Conservation (phyloP, 2,888 invertebrate genomes). For the Idaea biselata region DNA sequence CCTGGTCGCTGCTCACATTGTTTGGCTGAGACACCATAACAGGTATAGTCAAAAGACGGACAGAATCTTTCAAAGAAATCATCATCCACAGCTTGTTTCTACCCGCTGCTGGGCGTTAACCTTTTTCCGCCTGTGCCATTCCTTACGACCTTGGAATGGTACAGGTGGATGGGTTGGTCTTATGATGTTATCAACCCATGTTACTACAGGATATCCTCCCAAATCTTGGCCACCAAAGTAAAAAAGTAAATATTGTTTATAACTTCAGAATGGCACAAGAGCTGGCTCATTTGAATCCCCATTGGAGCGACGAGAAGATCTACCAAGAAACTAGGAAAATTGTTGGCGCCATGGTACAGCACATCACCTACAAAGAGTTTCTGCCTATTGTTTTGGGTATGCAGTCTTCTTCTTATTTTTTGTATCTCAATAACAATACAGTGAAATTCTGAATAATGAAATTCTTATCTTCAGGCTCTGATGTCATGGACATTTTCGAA, state of each 20-base stretch:
- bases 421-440: background rate
- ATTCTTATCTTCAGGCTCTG: conserved; percentile 73
- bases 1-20: conserved; percentile 86
- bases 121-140: no score
- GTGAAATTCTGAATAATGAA: background rate
- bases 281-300: conserved; percentile 86
- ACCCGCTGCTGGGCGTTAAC: no score
- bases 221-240: no score
- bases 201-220: no score
- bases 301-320: conserved; percentile 93
- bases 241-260: background rate
- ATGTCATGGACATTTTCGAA: conserved; percentile 88
- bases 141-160: no score
- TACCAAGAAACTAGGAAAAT: conserved; percentile 92
- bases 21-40: conserved; percentile 88
- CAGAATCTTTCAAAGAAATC: background rate
- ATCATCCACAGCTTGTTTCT: no score
- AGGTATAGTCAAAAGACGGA: conserved; percentile 41
- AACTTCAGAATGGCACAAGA: conserved; percentile 84
- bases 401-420: conserved; percentile 6
- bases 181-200: no score
- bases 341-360: conserved; percentile 90
- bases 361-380: conserved; percentile 91
- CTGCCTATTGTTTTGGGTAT: conserved; percentile 88
- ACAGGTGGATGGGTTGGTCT: no score